Evolutionary conservation across 2,113 vertebrate genomes (phyloP), one percentile per base, ranked within the genome.

Genomic region (Triplophysa dalaica): DNA sequence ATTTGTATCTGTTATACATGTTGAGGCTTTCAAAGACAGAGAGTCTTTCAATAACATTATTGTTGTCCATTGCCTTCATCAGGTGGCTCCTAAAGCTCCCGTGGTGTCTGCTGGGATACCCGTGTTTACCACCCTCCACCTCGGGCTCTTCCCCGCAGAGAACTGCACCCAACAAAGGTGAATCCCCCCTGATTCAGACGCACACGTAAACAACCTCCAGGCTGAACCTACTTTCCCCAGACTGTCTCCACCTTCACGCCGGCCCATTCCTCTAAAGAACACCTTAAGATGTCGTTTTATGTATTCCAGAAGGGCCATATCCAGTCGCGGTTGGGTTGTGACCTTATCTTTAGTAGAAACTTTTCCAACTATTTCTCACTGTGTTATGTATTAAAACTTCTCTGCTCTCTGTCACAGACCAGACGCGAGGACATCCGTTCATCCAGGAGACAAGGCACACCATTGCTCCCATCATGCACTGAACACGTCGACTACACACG

Each of bases 121-220:
- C 82, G 94, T 98, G 95, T 97, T 98, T 94, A 97, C 96, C 82
- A 95, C 94, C 83, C 93, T 96, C 89, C 94, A 94, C 92, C 95
- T 94, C 89, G 91, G 95, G 93, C 94, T 94, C 87, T 96, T 95
- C 87, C 95, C 79, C 94, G 91, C 88, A 95, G 92, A 94, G 94
- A 92, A 93, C 94, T 91, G 92, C 94, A 56, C 58, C 94, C 95
- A 94, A 94, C 94, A 73, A 89, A 94, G 89, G 94, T 95, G 95
- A 96, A 95, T 92, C 89, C 91, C 91, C 90, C 89, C 88, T 90
- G 91, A 87, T 88, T 89, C 83, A 90, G 87, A 85, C 86, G 86
- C 90, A 90, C 88, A 84, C 84, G 87, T 89, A 91, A 93, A 93
- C 92, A 93, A 91, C 91, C 90, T 85, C 45, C 79, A 81, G 88